A percentile compares a stretch with the other conserved stretches of the same genome.
Conservation (phyloP, 1,140 invertebrate species). For the Sminthurinus signatus region DNA sequence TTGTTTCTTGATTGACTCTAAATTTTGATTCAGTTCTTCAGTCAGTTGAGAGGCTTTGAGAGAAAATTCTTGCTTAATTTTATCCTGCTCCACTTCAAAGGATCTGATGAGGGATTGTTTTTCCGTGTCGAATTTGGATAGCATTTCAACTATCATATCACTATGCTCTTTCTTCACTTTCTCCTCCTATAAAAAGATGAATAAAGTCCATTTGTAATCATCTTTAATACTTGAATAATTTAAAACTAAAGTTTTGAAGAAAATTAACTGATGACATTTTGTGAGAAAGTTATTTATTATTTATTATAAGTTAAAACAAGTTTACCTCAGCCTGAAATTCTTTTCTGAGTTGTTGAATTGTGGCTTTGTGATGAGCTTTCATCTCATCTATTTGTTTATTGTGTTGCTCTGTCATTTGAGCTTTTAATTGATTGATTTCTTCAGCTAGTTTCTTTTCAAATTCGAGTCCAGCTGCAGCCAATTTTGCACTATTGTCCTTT, state of each 20-base stretch:
- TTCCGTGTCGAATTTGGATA: constrained; percentile 13
- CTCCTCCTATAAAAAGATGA: constrained; percentile 10
- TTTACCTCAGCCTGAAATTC: constrained; percentile 7
- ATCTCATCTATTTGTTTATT: constrained; percentile 5
- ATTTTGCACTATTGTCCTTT: constrained; percentile 14
- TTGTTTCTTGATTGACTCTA: not conserved
- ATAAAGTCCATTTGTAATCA: not conserved
- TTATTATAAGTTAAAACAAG: not conserved
- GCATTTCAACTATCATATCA: not conserved
- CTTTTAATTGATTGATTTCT: constrained; percentile 13
- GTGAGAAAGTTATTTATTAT: too few relatives aligned
- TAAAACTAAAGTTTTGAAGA: too few relatives aligned
- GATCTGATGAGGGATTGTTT: constrained; percentile 6
- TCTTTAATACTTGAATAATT: not conserved
- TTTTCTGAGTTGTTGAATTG: not conserved
- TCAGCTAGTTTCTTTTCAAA: constrained; percentile 9
- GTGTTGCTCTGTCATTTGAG: not conserved
- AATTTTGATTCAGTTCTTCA: not conserved
- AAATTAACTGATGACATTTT: too few relatives aligned
- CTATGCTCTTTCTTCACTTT: constrained; percentile 9
- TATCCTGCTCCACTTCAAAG: constrained; percentile 11
- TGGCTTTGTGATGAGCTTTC: not conserved
- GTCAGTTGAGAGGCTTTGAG: not conserved
- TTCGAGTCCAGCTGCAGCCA: constrained; percentile 12
- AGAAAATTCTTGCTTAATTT: constrained; percentile 13